Conservation (phyloP, 2,888 invertebrate genomes). For the Xylophagus ater region DNA sequence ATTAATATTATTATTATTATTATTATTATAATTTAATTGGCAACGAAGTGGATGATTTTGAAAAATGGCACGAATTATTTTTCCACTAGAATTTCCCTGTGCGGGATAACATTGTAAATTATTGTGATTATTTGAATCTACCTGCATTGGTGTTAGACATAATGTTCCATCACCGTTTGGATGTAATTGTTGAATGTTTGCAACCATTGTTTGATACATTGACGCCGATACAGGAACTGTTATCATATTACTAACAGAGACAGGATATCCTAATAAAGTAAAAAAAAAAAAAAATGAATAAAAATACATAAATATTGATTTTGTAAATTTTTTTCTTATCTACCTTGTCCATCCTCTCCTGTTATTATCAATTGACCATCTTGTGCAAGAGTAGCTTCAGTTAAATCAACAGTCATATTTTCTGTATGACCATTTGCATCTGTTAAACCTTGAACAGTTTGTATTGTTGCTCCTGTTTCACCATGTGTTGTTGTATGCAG, state of each 20-base stretch:
- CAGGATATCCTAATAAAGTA: conserved; percentile 43
- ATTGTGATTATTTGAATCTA: conserved; percentile 40
- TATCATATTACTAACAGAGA: conserved; percentile 85
- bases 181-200: conserved; percentile 71
- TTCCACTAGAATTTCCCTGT: conserved; percentile 15
- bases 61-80: conserved; percentile 18
- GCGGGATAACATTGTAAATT: conserved; percentile 24
- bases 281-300: conserved; percentile 13
- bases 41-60: conserved; percentile 22
- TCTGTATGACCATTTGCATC: conserved; percentile 60
- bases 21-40: conserved; percentile 29
- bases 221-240: conserved; percentile 90
- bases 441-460: conserved; percentile 58
- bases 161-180: conserved; percentile 65
- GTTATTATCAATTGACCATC: conserved; percentile 94
- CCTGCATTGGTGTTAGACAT: conserved; percentile 76
- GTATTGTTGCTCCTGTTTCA: conserved; percentile 47
- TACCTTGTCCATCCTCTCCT: conserved; percentile 88
- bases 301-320: too few relatives aligned
- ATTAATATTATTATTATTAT: conserved; percentile 16
- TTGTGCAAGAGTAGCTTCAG: conserved; percentile 83
- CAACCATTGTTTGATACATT: conserved; percentile 94
- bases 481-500: conserved; percentile 50
- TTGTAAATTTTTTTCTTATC: conserved; percentile 14
- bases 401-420: conserved; percentile 77